Percentiles rank a stretch among this genome's conserved stretches.
Conservation (phyloP, 1,140 invertebrate species). For the Diachasmimorpha longicaudata region DNA sequence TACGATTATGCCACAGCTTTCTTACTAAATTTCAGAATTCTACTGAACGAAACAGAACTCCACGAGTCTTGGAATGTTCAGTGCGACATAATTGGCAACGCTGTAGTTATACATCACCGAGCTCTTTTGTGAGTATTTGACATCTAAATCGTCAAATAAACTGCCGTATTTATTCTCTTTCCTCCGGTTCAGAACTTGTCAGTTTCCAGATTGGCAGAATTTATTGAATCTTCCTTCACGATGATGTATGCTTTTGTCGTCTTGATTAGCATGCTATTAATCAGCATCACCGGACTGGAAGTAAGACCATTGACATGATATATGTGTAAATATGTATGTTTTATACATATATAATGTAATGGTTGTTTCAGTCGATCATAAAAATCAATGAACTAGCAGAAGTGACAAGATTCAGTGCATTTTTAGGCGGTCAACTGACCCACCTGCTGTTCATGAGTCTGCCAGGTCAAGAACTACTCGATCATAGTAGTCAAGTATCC, state of each 20-base stretch:
- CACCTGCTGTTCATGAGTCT: not conserved
- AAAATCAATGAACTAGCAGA: not conserved
- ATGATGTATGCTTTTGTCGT: not conserved
- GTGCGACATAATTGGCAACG: not conserved
- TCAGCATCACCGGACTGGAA: not conserved
- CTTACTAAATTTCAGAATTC: not conserved
- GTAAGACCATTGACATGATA: not conserved
- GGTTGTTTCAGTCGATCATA: not conserved
- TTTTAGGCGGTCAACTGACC: not conserved
- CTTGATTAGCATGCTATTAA: not conserved
- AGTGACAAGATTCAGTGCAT: not conserved
- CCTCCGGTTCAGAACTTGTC: not conserved
- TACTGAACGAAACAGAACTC: not conserved
- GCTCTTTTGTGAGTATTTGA: not conserved
- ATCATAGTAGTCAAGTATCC: not conserved
- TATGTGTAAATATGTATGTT: not conserved
- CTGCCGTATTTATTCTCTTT: too few relatives aligned
- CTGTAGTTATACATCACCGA: not conserved
- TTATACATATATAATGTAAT: too few relatives aligned
- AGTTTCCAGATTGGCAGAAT: not conserved
- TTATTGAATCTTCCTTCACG: not conserved
- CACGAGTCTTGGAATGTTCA: not conserved
- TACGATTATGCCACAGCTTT: too few relatives aligned
- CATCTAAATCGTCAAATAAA: too few relatives aligned
- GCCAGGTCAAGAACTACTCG: not conserved